Base-by-base conservation (phyloP, 2,888 invertebrate species). In the Drosophila anomalata region DNA sequence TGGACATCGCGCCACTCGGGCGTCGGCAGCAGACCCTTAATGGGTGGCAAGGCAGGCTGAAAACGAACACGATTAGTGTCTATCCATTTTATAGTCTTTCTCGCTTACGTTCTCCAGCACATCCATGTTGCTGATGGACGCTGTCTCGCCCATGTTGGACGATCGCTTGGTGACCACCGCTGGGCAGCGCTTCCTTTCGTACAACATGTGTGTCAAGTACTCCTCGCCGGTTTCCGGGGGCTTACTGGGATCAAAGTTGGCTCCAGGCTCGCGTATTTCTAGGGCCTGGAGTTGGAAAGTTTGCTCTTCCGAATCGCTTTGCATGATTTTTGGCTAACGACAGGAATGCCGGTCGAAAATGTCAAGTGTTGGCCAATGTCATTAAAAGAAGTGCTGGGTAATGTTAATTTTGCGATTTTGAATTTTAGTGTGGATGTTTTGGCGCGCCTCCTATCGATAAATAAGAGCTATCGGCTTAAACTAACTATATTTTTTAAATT, bases 151-250 rank as follows among this genome's bases (percentile, higher is more conserved):
- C 5, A 76, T 73, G 52, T 73, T 85, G 0, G 46, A 11, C 1
- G 61, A 69, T 9, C 79, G 79, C n/a, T 88, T 89, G 7, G 88
- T 89, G 9, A 91, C 89, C 31, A 91, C 85, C 0, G 89, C 86
- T 3, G 91, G 91, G 24, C 91, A 92, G 2, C 81, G 79, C 50
- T 89, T 89, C 31, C 91, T 82, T 53, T 91, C 91, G 63, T 91
- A 90, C 5, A 90, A 50, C 76, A 91, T 91, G 63, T 89, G 90
- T 82, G 84, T 91, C 11, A 91, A 63, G 66, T 85, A 91, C 68
- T 91, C 91, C 50, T 91, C 91, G 8, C 91, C 91, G 14, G 71
- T 87, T 62, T 89, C 74, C 24, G 91, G 91, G 20, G 77, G 74
- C 3, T 71, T 79, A 0, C 72, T 47, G 0, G 91, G 91, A 86